Percentiles rank a stretch among this genome's conserved stretches.
Evolutionary conservation across 2,797 vertebrate species (phyloP).

Genomic region (Pseudochirops cupreus): DNA sequence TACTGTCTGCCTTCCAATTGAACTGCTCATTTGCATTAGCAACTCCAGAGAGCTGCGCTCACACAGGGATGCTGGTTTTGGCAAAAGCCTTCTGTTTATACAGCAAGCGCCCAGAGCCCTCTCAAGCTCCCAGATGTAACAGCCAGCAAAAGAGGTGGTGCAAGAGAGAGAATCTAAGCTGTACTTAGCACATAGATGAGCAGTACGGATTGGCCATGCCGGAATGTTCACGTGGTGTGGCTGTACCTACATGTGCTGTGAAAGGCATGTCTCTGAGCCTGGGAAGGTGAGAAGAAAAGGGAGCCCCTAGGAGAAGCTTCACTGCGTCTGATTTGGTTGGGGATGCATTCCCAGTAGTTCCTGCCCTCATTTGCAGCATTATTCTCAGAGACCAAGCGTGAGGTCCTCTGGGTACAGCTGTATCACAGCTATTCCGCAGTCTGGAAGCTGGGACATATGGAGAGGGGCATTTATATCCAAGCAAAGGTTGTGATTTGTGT

Average conservation of each 20-base stretch:
- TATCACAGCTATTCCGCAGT: slow-evolving; percentile 71
- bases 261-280: slow-evolving; percentile 77
- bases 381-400: slow-evolving; percentile 61
- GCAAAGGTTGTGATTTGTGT: slow-evolving; percentile 68
- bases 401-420: slow-evolving; percentile 66
- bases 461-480: slow-evolving; percentile 71
- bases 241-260: slow-evolving; percentile 83
- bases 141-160: slow-evolving; percentile 45
- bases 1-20: slow-evolving; percentile 62
- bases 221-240: slow-evolving; percentile 83
- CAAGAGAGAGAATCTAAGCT: slow-evolving; percentile 52
- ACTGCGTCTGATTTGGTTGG: slow-evolving; percentile 49
- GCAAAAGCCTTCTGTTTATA: slow-evolving; percentile 67
- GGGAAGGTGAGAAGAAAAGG: slow-evolving; percentile 80
- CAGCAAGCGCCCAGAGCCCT: slow-evolving; percentile 58
- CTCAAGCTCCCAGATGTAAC: slow-evolving; percentile 61
- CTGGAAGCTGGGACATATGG: slow-evolving; percentile 71
- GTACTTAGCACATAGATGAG: slow-evolving; percentile 23
- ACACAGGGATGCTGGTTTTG: slow-evolving; percentile 62
- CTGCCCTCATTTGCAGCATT: slow-evolving; percentile 78
- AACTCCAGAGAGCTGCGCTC: slow-evolving; percentile 43
- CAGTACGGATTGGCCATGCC: slow-evolving; percentile 57
- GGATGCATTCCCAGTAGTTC: slow-evolving; percentile 57
- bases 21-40: slow-evolving; percentile 75
- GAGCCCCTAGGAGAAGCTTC: slow-evolving; percentile 23